Evolutionary conservation across 2,888 invertebrate genomes (phyloP).

Genomic region (Stenodera caucasica): DNA sequence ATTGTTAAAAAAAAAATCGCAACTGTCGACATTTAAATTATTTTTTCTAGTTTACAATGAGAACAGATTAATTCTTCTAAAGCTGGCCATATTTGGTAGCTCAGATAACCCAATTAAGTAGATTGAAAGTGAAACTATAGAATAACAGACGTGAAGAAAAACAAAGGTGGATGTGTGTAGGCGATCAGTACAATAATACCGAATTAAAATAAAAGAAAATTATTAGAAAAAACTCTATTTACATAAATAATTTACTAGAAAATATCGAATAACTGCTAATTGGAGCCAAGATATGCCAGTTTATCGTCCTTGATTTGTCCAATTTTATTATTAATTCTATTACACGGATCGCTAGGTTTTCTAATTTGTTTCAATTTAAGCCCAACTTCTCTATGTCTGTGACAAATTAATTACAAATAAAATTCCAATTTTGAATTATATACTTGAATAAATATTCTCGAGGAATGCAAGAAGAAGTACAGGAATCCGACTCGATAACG

Average conservation of each 20-base stretch:
- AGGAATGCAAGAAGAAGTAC: background rate
- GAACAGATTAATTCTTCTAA: background rate
- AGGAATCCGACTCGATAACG: background rate
- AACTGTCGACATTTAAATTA: no score
- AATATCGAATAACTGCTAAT: no score
- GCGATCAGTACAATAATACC: slow-evolving; percentile 18
- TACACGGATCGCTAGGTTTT: no score
- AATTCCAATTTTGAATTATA: background rate
- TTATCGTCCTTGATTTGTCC: no score
- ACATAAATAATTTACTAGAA: no score
- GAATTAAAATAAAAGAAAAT: no score
- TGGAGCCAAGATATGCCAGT: no score
- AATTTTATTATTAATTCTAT: no score
- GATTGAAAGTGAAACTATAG: slow-evolving; percentile 24
- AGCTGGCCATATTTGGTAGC: slow-evolving; percentile 18
- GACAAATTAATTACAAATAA: no score
- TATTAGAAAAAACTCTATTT: no score
- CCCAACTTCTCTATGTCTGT: background rate
- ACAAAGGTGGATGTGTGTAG: slow-evolving; percentile 22
- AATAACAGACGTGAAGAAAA: slow-evolving; percentile 9
- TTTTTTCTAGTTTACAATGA: no score
- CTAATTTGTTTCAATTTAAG: background rate
- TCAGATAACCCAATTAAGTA: slow-evolving; percentile 21
- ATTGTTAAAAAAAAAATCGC: background rate
- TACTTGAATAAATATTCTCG: no score